These are phyloP conservation scores for Trichogramma evanescens DNA, from an alignment of 2,888 invertebrate genomes.

Conservation along the genomic window DNA sequence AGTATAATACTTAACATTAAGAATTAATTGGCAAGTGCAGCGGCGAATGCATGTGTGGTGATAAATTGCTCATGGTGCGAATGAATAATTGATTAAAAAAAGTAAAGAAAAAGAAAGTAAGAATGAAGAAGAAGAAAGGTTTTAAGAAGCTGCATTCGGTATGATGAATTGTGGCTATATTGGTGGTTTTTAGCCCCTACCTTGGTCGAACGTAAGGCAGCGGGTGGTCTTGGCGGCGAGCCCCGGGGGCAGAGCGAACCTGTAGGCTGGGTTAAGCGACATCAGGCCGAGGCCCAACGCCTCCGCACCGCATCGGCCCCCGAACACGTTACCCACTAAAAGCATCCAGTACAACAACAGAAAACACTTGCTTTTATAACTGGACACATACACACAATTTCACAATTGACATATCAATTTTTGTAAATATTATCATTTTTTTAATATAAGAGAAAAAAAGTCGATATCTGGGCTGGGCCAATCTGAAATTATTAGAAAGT, in stretches of 20 bases:
- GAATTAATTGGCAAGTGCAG: too few relatives aligned
- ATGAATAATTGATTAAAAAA: constrained; percentile 5
- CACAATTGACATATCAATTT: background rate
- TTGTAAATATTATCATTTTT: background rate
- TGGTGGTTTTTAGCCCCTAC: constrained; percentile 45
- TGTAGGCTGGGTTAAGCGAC: constrained; percentile 48
- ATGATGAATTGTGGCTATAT: constrained; percentile 27
- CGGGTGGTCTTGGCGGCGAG: constrained; percentile 48
- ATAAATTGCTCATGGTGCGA: background rate
- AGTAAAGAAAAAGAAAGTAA: constrained; percentile 5
- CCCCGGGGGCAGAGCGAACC: constrained; percentile 48
- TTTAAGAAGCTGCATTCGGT: constrained; percentile 11
- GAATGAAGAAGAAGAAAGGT: background rate
- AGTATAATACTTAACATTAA: too few relatives aligned
- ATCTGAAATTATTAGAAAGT: too few relatives aligned
- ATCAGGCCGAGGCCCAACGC: constrained; percentile 48
- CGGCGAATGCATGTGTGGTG: too few relatives aligned
- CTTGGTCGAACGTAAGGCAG: constrained; percentile 49
- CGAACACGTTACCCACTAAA: constrained; percentile 49
- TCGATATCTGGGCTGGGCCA: too few relatives aligned
- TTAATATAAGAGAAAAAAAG: background rate
- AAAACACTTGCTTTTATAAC: background rate
- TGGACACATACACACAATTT: background rate
- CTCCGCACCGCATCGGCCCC: constrained; percentile 50
- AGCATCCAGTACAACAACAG: constrained; percentile 26